phyloP scores from a whole-genome alignment of 2,888 invertebrate species.

The Drosophila trichaetosa region DNA sequence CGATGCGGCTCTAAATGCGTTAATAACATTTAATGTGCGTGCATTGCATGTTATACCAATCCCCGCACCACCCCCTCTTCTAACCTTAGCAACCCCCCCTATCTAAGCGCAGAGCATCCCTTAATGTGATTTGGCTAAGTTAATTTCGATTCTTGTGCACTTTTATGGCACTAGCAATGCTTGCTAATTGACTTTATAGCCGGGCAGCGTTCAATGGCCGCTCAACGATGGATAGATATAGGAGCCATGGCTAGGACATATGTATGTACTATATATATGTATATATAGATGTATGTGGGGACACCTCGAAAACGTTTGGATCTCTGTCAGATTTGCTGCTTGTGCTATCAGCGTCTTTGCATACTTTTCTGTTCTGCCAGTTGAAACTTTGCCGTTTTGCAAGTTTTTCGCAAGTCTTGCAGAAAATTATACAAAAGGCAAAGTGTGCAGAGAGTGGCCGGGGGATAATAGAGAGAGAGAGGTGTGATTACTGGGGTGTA shows the following conservation, averaged over 20 bases:
- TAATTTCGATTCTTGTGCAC: constrained; percentile 73
- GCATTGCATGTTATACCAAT: constrained; percentile 31
- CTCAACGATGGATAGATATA: constrained; percentile 34
- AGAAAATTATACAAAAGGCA: constrained; percentile 78
- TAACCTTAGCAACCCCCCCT: background rate
- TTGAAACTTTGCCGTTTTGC: constrained; percentile 75
- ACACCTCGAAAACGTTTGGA: constrained; percentile 41
- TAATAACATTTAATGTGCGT: constrained; percentile 80
- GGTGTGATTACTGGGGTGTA: constrained; percentile 33
- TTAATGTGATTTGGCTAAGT: constrained; percentile 60
- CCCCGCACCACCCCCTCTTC: background rate
- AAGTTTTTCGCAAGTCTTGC: constrained; percentile 80
- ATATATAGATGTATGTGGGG: constrained; percentile 13
- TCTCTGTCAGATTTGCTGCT: constrained; percentile 40
- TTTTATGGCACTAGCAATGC: constrained; percentile 61
- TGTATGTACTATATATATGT: background rate
- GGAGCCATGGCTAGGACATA: background rate
- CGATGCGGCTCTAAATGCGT: constrained; percentile 58
- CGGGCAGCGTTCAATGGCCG: constrained; percentile 67
- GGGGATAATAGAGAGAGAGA: background rate
- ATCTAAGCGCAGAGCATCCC: background rate
- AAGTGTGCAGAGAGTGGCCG: constrained; percentile 23
- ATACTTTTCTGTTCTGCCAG: constrained; percentile 52
- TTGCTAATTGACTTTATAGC: constrained; percentile 74
- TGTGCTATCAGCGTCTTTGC: constrained; percentile 31